Conservation (phyloP, 1,140 invertebrate species). For the Zaprionus davidi region DNA sequence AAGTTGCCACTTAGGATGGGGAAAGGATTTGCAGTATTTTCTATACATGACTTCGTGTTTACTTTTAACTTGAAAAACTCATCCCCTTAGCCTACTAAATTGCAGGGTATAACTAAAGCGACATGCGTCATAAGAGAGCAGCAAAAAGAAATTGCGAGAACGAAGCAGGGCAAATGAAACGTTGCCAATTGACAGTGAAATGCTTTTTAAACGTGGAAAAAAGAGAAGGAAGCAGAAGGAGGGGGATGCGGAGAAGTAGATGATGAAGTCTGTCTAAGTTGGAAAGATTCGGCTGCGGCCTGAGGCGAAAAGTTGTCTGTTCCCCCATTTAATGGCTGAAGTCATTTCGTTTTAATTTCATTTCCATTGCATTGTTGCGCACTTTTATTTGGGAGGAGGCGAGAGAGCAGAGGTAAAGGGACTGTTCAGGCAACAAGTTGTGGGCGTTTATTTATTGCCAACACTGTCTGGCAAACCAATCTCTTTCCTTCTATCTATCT, state of each 20-base stretch:
- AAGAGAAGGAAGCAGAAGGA: neutral
- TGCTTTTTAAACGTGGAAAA: slow-evolving; percentile 65
- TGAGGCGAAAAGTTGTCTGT: slow-evolving; percentile 43
- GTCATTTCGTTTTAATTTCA: slow-evolving; percentile 57
- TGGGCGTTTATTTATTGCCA: slow-evolving; percentile 18
- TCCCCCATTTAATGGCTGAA: slow-evolving; percentile 13
- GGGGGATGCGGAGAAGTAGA: neutral
- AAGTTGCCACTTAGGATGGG: neutral
- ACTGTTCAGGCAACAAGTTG: slow-evolving; percentile 33
- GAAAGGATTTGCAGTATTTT: no score
- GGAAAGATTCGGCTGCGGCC: slow-evolving; percentile 15
- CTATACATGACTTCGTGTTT: no score
- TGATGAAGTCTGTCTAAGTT: slow-evolving; percentile 20
- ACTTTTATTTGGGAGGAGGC: neutral
- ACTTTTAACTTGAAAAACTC: no score
- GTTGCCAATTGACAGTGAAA: slow-evolving; percentile 77
- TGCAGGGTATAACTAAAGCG: slow-evolving; percentile 49
- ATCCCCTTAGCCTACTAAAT: neutral
- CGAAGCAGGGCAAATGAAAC: slow-evolving; percentile 35
- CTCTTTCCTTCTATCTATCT: neutral
- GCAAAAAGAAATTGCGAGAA: slow-evolving; percentile 33
- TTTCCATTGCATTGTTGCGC: slow-evolving; percentile 57
- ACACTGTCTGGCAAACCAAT: neutral
- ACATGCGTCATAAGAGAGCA: slow-evolving; percentile 58
- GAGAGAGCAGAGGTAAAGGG: neutral